Base-by-base conservation (phyloP, 2,888 invertebrate species). In the Tiliacea citrago region DNA sequence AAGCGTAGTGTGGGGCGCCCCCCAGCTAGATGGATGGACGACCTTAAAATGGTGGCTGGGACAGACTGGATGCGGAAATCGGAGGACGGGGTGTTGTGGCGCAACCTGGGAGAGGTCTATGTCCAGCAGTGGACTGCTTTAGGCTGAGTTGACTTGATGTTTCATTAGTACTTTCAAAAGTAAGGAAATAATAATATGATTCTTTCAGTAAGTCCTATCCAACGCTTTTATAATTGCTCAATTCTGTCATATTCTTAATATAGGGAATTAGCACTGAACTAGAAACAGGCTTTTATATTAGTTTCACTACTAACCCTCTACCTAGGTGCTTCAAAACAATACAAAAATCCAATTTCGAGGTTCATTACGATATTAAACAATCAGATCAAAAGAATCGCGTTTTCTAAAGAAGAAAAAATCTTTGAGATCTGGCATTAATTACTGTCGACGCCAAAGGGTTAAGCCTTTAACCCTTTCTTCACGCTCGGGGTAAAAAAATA, bases 401-500 rank as follows among this genome's bases (percentile, higher is more conserved):
- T 91, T 90, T 87, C 84, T 83, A 90, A 88, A 89, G 88, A 89
- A 89, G 75, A 55, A 86, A 86, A 83, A 77, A 89, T 91, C 92
- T 92, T 92, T 93, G 92, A 94, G 91, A 92, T 93, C 91, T 89
- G 90, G 90, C 91, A 93, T 95, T 96, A 95, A 95, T 96, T 95
- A 96, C 92, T 87, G 93, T 91, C 92, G 90, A 90, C 93, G 92
- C 93, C 92, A 92, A 93, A 91, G 94, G 96, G 93, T 92, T 93
- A 92, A 93, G 84, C 88, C 85, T 85, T 92, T 93, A 94, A 94
- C 94, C 95, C 94, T 94, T 94, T 92, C 88, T 89, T 90, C 83
- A 85, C 83, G 77, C 77, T 72, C 68, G 74, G 87, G 90, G 91
- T 87, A 89, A 92, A 92, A 39, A 92, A 93, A 94, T 92, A 91